phyloP scores from a whole-genome alignment of 1,140 invertebrate species.

The Oscheius sp. region DNA sequence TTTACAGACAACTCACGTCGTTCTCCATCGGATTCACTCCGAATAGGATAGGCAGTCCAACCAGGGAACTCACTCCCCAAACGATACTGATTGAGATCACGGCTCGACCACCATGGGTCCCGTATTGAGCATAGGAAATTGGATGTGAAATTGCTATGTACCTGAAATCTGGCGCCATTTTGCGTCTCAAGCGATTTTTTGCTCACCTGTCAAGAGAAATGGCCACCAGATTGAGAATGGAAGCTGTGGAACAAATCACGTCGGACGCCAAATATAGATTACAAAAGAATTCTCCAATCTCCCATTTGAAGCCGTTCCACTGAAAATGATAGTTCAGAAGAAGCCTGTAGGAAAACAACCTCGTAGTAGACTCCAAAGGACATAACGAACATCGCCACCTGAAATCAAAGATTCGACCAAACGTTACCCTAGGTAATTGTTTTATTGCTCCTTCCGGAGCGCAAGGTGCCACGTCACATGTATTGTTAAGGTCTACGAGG shows the following conservation, averaged over 20 bases:
- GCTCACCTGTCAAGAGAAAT: constrained; percentile 99
- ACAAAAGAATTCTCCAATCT: constrained; percentile 82
- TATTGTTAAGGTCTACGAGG: neutral
- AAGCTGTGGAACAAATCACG: constrained; percentile 95
- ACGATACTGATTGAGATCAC: constrained; percentile 91
- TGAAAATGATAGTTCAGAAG: constrained; percentile 37
- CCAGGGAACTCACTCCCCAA: constrained; percentile 90
- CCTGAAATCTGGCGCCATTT: constrained; percentile 67
- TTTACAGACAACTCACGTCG: constrained; percentile 60
- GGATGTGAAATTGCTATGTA: constrained; percentile 98
- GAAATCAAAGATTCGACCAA: constrained; percentile 69
- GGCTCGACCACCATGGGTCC: constrained; percentile 91
- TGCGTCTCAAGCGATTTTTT: constrained; percentile 61
- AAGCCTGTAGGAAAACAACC: no score
- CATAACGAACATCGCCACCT: constrained; percentile 59
- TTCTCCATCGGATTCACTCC: constrained; percentile 82
- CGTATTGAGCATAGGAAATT: constrained; percentile 91
- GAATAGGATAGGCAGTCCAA: constrained; percentile 92
- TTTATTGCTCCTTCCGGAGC: no score
- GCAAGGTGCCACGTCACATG: neutral
- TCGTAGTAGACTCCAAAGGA: constrained; percentile 61
- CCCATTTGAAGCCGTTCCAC: constrained; percentile 68
- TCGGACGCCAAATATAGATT: constrained; percentile 99
- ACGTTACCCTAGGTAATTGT: no score
- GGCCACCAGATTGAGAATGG: constrained; percentile 94